phyloP scores from a whole-genome alignment of 2,888 invertebrate species.

The Catocala sponsa region DNA sequence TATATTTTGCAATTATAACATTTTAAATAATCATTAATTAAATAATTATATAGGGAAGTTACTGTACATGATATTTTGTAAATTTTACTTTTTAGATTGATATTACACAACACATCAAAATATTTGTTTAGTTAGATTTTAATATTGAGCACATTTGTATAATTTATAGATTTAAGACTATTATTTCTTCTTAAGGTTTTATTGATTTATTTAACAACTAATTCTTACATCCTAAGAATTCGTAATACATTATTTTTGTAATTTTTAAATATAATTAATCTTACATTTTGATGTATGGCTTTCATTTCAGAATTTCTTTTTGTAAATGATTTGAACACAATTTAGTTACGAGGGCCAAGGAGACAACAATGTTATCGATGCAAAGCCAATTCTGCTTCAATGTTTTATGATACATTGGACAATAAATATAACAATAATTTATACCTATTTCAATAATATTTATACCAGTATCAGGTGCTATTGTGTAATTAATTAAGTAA shows the following conservation, averaged over 20 bases:
- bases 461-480: too few relatives aligned
- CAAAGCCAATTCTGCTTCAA: too few relatives aligned
- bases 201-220: conserved; percentile 48
- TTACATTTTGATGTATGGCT: conserved; percentile 23
- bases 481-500: too few relatives aligned
- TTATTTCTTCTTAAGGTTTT: conserved; percentile 54
- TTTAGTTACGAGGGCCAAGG: too few relatives aligned
- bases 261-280: conserved; percentile 49
- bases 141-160: conserved; percentile 38
- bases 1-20: conserved; percentile 29
- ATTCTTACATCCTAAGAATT: conserved; percentile 47
- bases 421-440: too few relatives aligned
- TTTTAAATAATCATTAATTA: conserved; percentile 32
- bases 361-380: too few relatives aligned
- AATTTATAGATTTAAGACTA: conserved; percentile 54
- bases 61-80: conserved; percentile 25
- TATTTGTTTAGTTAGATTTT: conserved; percentile 36
- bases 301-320: conserved; percentile 15
- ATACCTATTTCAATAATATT: too few relatives aligned
- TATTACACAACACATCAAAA: conserved; percentile 31
- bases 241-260: conserved; percentile 49
- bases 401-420: too few relatives aligned
- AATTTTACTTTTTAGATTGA: conserved; percentile 30
- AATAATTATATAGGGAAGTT: conserved; percentile 39
- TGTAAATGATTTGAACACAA: neutral